Conservation (phyloP, 2,888 invertebrate genomes). For the Drosophila heteroneura region DNA sequence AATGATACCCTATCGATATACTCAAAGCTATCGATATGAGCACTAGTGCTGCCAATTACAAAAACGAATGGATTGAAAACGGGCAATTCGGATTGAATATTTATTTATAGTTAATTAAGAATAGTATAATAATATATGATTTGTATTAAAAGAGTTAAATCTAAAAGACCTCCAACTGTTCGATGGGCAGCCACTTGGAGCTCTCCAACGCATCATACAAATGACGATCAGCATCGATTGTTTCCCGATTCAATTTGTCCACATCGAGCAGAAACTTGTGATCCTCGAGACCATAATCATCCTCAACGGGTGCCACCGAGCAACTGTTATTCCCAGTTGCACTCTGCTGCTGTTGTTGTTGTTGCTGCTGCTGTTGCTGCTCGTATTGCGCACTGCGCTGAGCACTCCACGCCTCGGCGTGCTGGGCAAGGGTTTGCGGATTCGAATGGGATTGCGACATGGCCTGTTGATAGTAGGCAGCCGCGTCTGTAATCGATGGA, state of each 20-base stretch:
- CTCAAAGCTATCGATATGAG: not conserved
- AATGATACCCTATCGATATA: not conserved
- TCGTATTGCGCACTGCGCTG: conserved; percentile 85
- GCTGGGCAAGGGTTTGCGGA: conserved; percentile 84
- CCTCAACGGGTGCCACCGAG: conserved; percentile 85
- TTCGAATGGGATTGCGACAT: conserved; percentile 83
- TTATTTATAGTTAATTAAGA: not conserved
- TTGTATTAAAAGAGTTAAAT: conserved; percentile 18
- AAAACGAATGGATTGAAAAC: not conserved
- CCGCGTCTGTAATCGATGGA: conserved; percentile 76
- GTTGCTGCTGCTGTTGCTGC: conserved; percentile 70
- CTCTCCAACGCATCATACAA: conserved; percentile 93
- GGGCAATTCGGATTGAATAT: not conserved
- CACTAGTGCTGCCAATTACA: not conserved
- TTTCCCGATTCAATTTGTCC: conserved; percentile 91
- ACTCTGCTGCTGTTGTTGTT: conserved; percentile 30
- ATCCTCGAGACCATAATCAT: conserved; percentile 92
- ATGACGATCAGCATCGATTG: conserved; percentile 90
- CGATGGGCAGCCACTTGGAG: conserved; percentile 93
- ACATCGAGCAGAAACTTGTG: conserved; percentile 91
- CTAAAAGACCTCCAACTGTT: conserved; percentile 89
- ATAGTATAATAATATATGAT: not conserved
- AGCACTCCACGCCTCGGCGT: conserved; percentile 86
- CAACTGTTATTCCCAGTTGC: conserved; percentile 79
- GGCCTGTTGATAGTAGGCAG: conserved; percentile 85